Evolutionary conservation across 2,113 vertebrate species (phyloP).

Genomic region (Zosterops borbonicus): DNA sequence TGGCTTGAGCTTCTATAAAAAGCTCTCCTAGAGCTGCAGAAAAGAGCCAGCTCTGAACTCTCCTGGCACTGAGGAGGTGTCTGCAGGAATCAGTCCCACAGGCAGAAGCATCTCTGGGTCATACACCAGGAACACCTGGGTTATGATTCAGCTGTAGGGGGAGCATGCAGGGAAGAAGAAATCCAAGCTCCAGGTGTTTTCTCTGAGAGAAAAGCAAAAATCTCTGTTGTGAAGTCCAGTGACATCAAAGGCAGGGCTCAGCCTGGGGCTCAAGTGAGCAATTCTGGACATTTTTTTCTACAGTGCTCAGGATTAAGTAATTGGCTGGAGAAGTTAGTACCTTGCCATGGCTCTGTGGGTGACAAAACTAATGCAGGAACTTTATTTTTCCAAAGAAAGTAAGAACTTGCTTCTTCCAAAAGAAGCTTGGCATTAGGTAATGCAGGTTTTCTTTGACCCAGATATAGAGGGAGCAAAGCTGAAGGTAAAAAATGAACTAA

Average conservation of each 20-base stretch:
- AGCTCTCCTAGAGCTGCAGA: not conserved
- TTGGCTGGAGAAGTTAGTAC: not conserved
- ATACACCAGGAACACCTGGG: not conserved
- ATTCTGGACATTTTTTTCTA: not conserved
- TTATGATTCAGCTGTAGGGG: not conserved
- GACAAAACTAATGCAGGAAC: not conserved
- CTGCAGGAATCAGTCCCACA: not conserved
- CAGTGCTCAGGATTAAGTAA: not conserved
- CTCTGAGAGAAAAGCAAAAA: not conserved
- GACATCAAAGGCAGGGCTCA: not conserved
- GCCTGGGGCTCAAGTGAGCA: rapidly evolving
- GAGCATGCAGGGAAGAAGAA: not conserved
- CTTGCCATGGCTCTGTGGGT: not conserved
- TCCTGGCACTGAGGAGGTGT: not conserved
- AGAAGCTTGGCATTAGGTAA: not conserved
- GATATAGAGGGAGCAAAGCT: not conserved
- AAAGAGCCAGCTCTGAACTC: not conserved
- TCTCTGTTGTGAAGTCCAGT: not conserved
- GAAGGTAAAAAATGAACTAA: not conserved
- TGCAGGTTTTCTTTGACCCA: not conserved
- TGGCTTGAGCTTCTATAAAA: not conserved
- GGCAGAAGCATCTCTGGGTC: not conserved
- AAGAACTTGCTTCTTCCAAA: not conserved
- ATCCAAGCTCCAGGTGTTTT: not conserved
- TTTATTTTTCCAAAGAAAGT: not conserved